A percentile compares a stretch with the other conserved stretches of the same genome.
These are phyloP conservation scores for Anoplolepis gracilipes DNA, from an alignment of 1,140 invertebrate genomes.

Conservation along the genomic window DNA sequence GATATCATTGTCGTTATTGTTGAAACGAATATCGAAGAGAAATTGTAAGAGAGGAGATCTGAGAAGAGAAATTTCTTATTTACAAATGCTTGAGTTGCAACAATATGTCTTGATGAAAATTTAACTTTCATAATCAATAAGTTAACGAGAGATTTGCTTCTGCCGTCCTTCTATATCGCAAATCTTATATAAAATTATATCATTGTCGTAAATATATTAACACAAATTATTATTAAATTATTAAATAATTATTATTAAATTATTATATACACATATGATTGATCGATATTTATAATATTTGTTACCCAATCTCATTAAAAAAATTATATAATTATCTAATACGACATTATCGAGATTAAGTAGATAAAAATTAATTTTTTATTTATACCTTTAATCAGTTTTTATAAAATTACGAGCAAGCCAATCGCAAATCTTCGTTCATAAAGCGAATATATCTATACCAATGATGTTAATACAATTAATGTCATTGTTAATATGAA, in stretches of 20 bases:
- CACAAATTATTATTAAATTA: slow-evolving; percentile 37
- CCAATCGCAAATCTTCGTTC: neutral
- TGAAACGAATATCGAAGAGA: slow-evolving; percentile 40
- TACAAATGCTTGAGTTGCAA: slow-evolving; percentile 47
- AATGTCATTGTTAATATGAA: slow-evolving; percentile 1
- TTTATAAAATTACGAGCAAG: neutral
- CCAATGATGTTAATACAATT: slow-evolving; percentile 25
- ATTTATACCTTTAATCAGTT: neutral
- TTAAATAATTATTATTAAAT: too few relatives aligned
- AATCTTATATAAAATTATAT: slow-evolving; percentile 62
- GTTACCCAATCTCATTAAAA: neutral
- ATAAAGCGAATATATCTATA: slow-evolving; percentile 9
- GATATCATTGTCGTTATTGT: slow-evolving; percentile 16
- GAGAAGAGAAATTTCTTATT: slow-evolving; percentile 37
- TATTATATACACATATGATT: too few relatives aligned
- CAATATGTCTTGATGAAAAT: slow-evolving; percentile 52
- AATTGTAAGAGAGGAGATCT: slow-evolving; percentile 39
- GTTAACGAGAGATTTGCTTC: slow-evolving; percentile 67
- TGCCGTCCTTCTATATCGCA: slow-evolving; percentile 67
- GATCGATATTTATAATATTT: neutral
- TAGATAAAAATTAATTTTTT: neutral
- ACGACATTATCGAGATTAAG: neutral
- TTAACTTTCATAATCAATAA: slow-evolving; percentile 47
- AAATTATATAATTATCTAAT: neutral
- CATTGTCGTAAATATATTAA: slow-evolving; percentile 31